Evolutionary conservation across 2,888 invertebrate genomes (phyloP), one percentile per base, ranked within the genome.

Genomic region (Anorthoa munda): DNA sequence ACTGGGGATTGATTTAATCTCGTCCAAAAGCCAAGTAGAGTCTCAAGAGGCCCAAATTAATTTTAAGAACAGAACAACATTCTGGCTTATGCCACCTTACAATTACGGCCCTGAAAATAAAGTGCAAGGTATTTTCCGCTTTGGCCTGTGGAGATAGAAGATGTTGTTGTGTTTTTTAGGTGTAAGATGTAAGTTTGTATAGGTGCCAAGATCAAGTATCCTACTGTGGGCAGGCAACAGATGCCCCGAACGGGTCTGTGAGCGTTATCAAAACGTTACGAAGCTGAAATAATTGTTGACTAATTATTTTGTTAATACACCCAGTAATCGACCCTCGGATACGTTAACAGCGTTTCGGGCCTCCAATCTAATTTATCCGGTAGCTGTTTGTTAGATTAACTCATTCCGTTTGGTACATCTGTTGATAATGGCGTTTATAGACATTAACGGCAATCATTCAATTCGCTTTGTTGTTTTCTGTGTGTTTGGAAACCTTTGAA

Each of bases 1-100:
- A 91, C 91, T 93, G 87, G 87, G 92, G 91, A 94, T 94, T 90
- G 93, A 91, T 91, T 93, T 94, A 94, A 95, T 95, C 93, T 94
- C 85, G 88, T 89, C 90, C 87, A 86, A 90, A 88, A 90, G 89
- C 88, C 89, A 84, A 91, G 86, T 90, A 83, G 82, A 90, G 89
- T 93, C 93, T 95, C 95, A 91, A 95, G 95, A 94, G 94, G 94
- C 92, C 89, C 86, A 93, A 95, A 95, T 95, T 95, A 95, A 95
- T 94, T 93, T 94, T 92, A 93, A 95, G 93, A 95, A 94, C 94
- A 94, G 92, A 93, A 90, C 93, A 93, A 93, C 92, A 87, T 85
- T 79, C 83, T 86, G 82, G 77, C 21, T 39, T 80, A 82, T 68
- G 39, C 67, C 64, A 81, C 73, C 66, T 75, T 55, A 60, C 71